Percentiles rank a stretch among this genome's conserved stretches.
Conservation (phyloP, 2,797 vertebrate genomes). For the Eremophila alpestris region DNA sequence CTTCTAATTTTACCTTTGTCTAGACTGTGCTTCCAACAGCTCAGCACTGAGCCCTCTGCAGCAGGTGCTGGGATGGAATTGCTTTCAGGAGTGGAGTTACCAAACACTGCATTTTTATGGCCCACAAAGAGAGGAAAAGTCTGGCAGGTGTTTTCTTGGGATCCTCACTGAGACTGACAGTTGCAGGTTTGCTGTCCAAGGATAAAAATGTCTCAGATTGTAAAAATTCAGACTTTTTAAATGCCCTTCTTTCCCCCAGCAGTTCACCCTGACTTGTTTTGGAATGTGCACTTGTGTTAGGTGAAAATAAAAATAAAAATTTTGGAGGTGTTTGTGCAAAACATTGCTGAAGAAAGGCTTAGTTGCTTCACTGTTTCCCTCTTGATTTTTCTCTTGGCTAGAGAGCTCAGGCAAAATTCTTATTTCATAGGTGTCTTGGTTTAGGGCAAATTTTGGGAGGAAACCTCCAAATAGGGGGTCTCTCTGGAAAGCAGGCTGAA, state of each 20-base stretch:
- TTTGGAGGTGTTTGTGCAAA: not conserved
- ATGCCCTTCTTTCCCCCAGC: too few species aligned
- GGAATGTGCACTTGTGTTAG: not conserved
- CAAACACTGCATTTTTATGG: not conserved
- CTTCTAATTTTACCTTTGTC: conserved; percentile 27
- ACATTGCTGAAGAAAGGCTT: not conserved
- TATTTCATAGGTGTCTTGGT: too few species aligned
- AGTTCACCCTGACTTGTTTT: not conserved
- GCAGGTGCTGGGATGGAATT: not conserved
- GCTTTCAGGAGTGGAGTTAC: not conserved
- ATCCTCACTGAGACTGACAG: not conserved
- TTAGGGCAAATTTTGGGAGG: too few species aligned
- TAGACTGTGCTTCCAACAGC: conserved; percentile 30
- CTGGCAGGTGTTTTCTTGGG: not conserved
- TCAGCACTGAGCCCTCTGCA: not conserved
- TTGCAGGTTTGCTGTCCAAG: not conserved
- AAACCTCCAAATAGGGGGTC: too few species aligned
- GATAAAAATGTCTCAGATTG: not conserved
- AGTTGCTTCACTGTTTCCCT: not conserved
- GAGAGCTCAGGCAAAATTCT: not conserved
- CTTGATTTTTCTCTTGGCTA: not conserved
- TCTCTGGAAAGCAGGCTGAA: too few species aligned
- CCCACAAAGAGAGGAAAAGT: not conserved
- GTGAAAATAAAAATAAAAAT: not conserved
- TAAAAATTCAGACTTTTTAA: not conserved